Conservation (phyloP, 2,888 invertebrate species). For the Trichopoda pennipes region DNA sequence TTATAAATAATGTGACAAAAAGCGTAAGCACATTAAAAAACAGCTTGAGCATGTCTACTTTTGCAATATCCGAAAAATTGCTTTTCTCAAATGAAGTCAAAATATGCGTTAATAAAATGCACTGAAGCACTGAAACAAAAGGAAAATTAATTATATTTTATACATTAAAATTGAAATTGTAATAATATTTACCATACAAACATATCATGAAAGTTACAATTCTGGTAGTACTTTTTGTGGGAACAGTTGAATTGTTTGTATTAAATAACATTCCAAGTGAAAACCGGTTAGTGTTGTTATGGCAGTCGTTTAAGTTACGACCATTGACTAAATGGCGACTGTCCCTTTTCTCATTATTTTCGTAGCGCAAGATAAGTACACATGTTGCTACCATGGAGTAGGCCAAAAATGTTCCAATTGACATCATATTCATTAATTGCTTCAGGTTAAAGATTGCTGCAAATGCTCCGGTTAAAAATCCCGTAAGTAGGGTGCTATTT, state of each 20-base stretch:
- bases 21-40: conserved; percentile 72
- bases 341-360: conserved; percentile 75
- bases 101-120: conserved; percentile 74
- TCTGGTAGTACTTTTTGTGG: conserved; percentile 81
- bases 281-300: conserved; percentile 70
- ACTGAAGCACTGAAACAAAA: conserved; percentile 73
- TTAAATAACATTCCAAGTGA: conserved; percentile 81
- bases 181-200: conserved; percentile 78
- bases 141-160: background rate
- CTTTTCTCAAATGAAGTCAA: conserved; percentile 75
- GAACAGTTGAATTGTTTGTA: conserved; percentile 77
- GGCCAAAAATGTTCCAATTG: conserved; percentile 87
- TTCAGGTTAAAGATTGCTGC: conserved; percentile 87
- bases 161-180: background rate
- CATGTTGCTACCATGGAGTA: conserved; percentile 89
- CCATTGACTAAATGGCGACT: conserved; percentile 71
- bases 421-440: conserved; percentile 89
- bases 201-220: conserved; percentile 81
- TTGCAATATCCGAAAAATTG: conserved; percentile 66
- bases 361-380: conserved; percentile 86
- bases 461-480: conserved; percentile 87
- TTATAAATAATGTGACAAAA: conserved; percentile 82
- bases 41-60: conserved; percentile 70
- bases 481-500: conserved; percentile 88
- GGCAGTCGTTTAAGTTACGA: conserved; percentile 63